Evolutionary conservation across 2,888 invertebrate genomes (phyloP), one percentile per base, ranked within the genome.

Genomic region (Chalcis sispes): DNA sequence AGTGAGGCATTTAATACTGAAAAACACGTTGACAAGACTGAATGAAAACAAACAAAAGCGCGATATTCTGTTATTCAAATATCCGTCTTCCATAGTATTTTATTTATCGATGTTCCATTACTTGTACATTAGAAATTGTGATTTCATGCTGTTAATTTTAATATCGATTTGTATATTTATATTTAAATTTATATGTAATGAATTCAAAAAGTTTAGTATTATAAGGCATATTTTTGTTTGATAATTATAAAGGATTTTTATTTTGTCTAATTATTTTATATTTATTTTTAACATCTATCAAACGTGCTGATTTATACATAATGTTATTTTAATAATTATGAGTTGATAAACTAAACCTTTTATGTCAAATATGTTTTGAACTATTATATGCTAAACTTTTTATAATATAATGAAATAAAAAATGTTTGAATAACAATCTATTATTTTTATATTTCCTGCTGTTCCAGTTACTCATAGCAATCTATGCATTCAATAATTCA

Each of bases 1-100:
- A 69, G 69, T 72, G 61, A 52, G 15, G 42, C 50, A 61, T 72
- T 56, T 56, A 36, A 61, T 42, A 72, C 72, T 67, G 76, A 76
- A 72, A 56, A 61, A 7, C 10, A n/a, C n/a, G n/a, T n/a, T n/a
- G n/a, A 48, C 15, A 75, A 75, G 75, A 75, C 75, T 75, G 75
- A 75, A 54, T 75, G 75, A 75, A 54, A 40, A 48, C 46, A n/a
- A n/a, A 40, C 29, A 64, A 27, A 75, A 56, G 18, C 23, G 52
- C 59, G 20, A 64, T 42, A 59, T 59, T 71, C 40, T 59, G 27
- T 67, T 65, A 46, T 42, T 18, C 46, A 40, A 50, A 50, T 0
- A 54, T 50, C 40, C 10, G 50, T 27, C 61, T 54, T 74, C 61
- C 42, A 71, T 71, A 75, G 42, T 70, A 70, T 70, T 75, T 56